Percentiles rank a stretch among this genome's conserved stretches.
phyloP scores from a whole-genome alignment of 2,797 vertebrate species.

The Coregonus ussuriensis region DNA sequence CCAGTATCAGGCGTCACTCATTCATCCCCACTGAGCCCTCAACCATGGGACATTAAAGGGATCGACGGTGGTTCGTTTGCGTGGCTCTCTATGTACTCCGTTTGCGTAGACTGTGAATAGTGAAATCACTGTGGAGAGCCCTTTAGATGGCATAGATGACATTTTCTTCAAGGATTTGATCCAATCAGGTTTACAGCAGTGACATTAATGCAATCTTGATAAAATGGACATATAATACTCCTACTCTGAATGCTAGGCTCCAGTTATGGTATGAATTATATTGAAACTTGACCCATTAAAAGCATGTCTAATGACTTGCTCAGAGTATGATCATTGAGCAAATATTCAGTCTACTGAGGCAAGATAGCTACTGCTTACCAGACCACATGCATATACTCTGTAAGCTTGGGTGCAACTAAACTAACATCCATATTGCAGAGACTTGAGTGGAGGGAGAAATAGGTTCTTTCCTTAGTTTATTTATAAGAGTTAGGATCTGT shows the following conservation, averaged over 20 bases:
- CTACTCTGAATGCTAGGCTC: neutral
- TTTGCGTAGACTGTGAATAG: no score
- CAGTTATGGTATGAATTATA: neutral
- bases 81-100: no score
- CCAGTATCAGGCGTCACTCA: neutral
- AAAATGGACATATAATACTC: neutral
- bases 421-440: constrained; percentile 2
- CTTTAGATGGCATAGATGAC: neutral
- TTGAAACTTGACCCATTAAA: no score
- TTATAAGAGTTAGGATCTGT: neutral
- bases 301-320: neutral
- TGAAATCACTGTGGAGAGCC: no score
- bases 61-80: no score
- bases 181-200: neutral
- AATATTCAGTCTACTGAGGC: neutral
- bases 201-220: neutral
- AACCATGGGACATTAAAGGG: neutral
- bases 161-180: neutral
- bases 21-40: neutral
- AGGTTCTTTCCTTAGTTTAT: constrained; percentile 19
- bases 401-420: neutral
- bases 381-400: neutral
- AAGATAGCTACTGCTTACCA: neutral
- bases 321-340: constrained; percentile 2
- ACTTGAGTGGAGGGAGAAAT: constrained; percentile 2